Base-by-base conservation (phyloP, 2,888 invertebrate species). In the Thelaira solivaga region DNA sequence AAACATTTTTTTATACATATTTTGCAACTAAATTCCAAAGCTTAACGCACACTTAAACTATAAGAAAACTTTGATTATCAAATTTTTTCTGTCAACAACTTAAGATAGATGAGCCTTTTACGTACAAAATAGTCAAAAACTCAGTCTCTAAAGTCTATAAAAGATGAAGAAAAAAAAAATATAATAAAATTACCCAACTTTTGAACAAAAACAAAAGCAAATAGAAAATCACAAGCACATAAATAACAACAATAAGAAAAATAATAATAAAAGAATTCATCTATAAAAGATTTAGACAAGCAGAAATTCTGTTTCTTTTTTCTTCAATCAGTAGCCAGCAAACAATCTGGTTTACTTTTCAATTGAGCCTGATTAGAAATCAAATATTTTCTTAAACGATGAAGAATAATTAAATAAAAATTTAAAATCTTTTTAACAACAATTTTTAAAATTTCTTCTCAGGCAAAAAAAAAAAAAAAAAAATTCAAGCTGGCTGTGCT, bases 1-100 rank as follows among this genome's bases (percentile, higher is more conserved):
- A 59, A 69, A 45, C 61, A 62, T 71, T n/a, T n/a, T n/a, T n/a
- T n/a, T n/a, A n/a, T n/a, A n/a, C n/a, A n/a, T n/a, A n/a, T n/a
- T n/a, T n/a, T n/a, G n/a, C n/a, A n/a, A n/a, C n/a, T n/a, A 71
- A 62, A 71, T 71, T 62, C 53, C 62, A 62, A 22, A 43, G 61
- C 62, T 71, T 62, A 71, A 74, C 62, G 72, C 62, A 74, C 45
- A 53, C 53, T 74, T 67, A 69, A 78, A 78, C 78, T 78, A 61
- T 74, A 53, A 47, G 74, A 69, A 65, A 78, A 78, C 69, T 74
- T 78, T 78, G 78, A 78, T 78, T 74, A 74, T 78, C 74, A 78
- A 74, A 67, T 69, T 78, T 74, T 65, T 65, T 78, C 78, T 74
- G 74, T 78, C 77, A 77, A 74, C 74, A 78, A 74, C 74, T 78